Conservation (phyloP, 1,140 invertebrate genomes). For the Paramacrobiotus metropolitanus region DNA sequence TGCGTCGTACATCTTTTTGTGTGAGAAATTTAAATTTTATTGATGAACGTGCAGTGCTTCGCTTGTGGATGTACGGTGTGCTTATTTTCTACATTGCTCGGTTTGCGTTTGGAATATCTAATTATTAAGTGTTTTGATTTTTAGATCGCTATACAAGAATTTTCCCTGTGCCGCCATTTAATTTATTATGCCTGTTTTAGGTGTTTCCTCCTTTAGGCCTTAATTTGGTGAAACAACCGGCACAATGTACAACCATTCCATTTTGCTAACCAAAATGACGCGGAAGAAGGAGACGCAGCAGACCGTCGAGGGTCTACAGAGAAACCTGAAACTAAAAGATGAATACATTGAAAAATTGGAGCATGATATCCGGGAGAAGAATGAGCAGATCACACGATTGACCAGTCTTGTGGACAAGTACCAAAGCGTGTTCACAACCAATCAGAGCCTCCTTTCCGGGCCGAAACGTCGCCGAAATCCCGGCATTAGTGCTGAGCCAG, state of each 20-base stretch:
- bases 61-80: too few species aligned
- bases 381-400: not conserved
- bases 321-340: not conserved
- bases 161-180: not conserved
- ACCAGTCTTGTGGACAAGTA: slow-evolving; percentile 4
- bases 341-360: slow-evolving; percentile 1
- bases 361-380: slow-evolving; percentile 1
- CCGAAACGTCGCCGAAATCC: not conserved
- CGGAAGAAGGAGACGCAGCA: slow-evolving; percentile 4
- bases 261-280: not conserved
- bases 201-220: not conserved
- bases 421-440: slow-evolving; percentile 1
- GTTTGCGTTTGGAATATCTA: too few species aligned
- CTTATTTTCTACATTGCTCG: too few species aligned
- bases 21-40: too few species aligned
- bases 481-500: not conserved
- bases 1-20: too few species aligned
- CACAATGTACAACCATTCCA: slow-evolving; percentile 5
- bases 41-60: too few species aligned
- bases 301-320: not conserved
- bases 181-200: not conserved
- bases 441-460: not conserved
- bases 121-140: too few species aligned
- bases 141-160: not conserved
- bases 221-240: not conserved